Evolutionary conservation across 2,797 vertebrate species (phyloP).

Genomic region (Oreortyx pictus): DNA sequence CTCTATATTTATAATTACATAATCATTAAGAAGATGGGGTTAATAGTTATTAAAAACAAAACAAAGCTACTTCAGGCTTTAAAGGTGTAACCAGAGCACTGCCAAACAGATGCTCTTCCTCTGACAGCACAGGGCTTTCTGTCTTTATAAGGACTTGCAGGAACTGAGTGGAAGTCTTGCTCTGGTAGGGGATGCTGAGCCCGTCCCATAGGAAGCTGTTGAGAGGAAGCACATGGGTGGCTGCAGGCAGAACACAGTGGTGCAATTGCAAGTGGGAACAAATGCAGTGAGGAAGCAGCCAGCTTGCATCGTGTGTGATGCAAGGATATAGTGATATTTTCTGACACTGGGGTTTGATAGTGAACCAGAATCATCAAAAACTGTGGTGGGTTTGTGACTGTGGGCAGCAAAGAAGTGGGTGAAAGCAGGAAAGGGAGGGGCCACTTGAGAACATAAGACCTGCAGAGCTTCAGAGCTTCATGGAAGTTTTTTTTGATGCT

Average conservation of each 20-base stretch:
- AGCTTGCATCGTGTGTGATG: not conserved
- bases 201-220: slow-evolving; percentile 23
- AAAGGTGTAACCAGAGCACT: slow-evolving; percentile 8
- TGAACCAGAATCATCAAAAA: not conserved
- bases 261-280: not conserved
- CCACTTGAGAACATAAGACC: not conserved
- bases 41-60: not conserved
- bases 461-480: not conserved
- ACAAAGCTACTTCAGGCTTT: not conserved
- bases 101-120: slow-evolving; percentile 44
- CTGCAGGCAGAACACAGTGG: not conserved
- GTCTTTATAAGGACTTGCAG: slow-evolving; percentile 55
- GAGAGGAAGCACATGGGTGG: slow-evolving; percentile 17
- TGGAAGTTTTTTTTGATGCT: not conserved
- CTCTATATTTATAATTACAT: not conserved
- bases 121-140: slow-evolving; percentile 20
- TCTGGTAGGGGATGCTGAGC: not conserved
- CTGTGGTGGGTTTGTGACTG: not conserved
- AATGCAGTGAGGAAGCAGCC: not conserved
- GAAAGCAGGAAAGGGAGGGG: not conserved
- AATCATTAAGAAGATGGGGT: not conserved
- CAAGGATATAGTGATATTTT: not conserved
- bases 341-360: not conserved
- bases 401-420: not conserved
- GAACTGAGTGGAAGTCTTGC: slow-evolving; percentile 40